These are phyloP conservation scores for Drosophila azteca DNA, from an alignment of 1,140 invertebrate species.

Conservation along the genomic window DNA sequence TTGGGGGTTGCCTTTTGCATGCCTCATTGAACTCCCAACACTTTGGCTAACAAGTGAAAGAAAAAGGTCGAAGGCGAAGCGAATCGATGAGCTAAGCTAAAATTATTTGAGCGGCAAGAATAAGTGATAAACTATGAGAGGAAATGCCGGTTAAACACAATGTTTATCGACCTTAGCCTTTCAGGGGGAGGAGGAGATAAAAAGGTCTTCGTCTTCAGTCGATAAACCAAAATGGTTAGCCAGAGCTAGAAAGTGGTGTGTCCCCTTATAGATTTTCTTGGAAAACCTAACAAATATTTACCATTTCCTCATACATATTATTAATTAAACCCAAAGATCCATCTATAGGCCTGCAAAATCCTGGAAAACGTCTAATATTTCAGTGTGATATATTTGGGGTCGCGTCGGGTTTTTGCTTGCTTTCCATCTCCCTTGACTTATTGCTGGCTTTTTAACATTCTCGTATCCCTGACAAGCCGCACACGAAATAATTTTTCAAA, in stretches of 20 bases:
- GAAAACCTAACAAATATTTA: no score
- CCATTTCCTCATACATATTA: no score
- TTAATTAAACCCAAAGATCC: background rate
- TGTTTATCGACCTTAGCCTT: constrained; percentile 29
- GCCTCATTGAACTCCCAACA: constrained; percentile 32
- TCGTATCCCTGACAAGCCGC: constrained; percentile 10
- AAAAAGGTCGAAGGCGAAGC: constrained; percentile 18
- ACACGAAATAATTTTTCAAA: constrained; percentile 44
- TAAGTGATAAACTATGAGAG: constrained; percentile 52
- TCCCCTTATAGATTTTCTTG: no score
- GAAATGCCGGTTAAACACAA: constrained; percentile 47
- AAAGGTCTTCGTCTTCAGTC: background rate
- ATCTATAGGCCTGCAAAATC: background rate
- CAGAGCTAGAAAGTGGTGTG: no score
- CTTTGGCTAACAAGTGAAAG: constrained; percentile 7
- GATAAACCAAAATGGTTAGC: constrained; percentile 14
- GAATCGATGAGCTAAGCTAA: constrained; percentile 46
- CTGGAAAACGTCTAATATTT: constrained; percentile 16
- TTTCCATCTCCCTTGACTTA: constrained; percentile 12
- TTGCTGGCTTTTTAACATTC: constrained; percentile 20
- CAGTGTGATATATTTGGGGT: background rate
- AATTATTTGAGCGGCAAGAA: constrained; percentile 44
- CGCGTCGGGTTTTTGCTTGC: no score
- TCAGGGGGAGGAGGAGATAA: constrained; percentile 6
- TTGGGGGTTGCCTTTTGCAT: constrained; percentile 33